Percentiles rank a stretch among this genome's conserved stretches.
These are phyloP conservation scores for Rhinella marina DNA, from an alignment of 2,797 vertebrate species.

Conservation along the genomic window DNA sequence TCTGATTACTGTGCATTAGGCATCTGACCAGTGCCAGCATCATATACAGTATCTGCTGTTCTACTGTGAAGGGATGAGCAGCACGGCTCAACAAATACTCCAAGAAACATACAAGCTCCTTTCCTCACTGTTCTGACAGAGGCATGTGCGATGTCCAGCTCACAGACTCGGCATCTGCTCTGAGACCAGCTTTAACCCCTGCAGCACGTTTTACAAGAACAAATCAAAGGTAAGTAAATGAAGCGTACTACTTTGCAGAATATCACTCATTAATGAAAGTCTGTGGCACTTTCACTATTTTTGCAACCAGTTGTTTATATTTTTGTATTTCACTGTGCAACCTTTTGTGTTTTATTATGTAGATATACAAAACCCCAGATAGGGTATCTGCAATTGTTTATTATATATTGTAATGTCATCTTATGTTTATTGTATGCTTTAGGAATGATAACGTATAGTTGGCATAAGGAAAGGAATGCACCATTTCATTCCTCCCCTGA, in stretches of 20 bases:
- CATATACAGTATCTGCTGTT: constrained; percentile 10
- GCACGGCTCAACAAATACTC: neutral
- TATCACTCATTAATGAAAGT: neutral
- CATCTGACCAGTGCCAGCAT: constrained; percentile 12
- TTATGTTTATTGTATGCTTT: too few relatives aligned
- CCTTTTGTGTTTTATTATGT: too few relatives aligned
- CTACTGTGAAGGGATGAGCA: neutral
- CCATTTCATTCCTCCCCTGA: too few relatives aligned
- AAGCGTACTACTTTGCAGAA: neutral
- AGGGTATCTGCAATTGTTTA: too few relatives aligned
- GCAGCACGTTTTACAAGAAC: neutral
- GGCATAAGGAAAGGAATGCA: too few relatives aligned
- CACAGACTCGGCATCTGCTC: neutral
- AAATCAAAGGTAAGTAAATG: constrained; percentile 24
- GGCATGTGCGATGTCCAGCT: neutral
- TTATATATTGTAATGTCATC: too few relatives aligned
- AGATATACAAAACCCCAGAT: too few relatives aligned
- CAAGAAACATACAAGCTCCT: neutral
- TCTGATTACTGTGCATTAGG: constrained; percentile 7
- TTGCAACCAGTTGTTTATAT: too few relatives aligned
- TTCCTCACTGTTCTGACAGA: neutral
- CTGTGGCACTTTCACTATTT: too few relatives aligned
- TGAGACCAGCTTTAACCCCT: constrained; percentile 1
- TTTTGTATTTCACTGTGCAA: too few relatives aligned
- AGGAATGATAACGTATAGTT: too few relatives aligned